Conservation (phyloP, 2,888 invertebrate genomes). For the Agrochola litura region DNA sequence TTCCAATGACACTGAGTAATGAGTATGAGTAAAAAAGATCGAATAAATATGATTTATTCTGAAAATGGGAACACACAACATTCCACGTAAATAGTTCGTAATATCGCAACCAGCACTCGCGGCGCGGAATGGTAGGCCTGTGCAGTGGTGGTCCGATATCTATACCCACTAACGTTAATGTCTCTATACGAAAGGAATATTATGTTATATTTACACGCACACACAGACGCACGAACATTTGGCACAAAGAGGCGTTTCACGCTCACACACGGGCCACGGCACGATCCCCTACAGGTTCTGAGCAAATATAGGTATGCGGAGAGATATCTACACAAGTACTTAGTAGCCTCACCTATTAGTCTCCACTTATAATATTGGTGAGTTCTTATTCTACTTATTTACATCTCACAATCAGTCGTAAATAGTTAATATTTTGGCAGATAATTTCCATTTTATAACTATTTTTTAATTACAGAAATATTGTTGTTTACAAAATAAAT, state of each 20-base stretch:
- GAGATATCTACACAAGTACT: slow-evolving; percentile 85
- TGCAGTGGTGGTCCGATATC: slow-evolving; percentile 55
- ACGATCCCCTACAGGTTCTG: slow-evolving; percentile 85
- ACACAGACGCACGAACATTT: slow-evolving; percentile 83
- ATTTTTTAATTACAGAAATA: slow-evolving; percentile 73
- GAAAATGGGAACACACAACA: slow-evolving; percentile 60
- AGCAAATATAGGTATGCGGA: slow-evolving; percentile 90
- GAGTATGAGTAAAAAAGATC: slow-evolving; percentile 64
- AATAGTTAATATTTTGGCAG: slow-evolving; percentile 88
- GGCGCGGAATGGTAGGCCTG: slow-evolving; percentile 27
- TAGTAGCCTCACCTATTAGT: slow-evolving; percentile 81
- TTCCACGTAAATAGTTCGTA: slow-evolving; percentile 45
- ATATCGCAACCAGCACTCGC: slow-evolving; percentile 46
- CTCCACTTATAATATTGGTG: slow-evolving; percentile 84
- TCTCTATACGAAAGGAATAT: slow-evolving; percentile 74
- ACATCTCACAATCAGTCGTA: slow-evolving; percentile 90
- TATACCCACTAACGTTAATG: slow-evolving; percentile 75
- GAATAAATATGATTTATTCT: slow-evolving; percentile 70
- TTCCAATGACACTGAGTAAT: slow-evolving; percentile 67
- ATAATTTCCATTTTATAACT: slow-evolving; percentile 79
- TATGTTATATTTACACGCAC: slow-evolving; percentile 82
- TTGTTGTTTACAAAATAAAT: slow-evolving; percentile 72
- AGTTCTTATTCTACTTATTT: slow-evolving; percentile 88
- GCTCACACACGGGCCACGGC: slow-evolving; percentile 81
- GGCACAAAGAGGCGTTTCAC: slow-evolving; percentile 88